Evolutionary conservation across 2,888 invertebrate species (phyloP).

Genomic region (Cryptocephalus moraei): DNA sequence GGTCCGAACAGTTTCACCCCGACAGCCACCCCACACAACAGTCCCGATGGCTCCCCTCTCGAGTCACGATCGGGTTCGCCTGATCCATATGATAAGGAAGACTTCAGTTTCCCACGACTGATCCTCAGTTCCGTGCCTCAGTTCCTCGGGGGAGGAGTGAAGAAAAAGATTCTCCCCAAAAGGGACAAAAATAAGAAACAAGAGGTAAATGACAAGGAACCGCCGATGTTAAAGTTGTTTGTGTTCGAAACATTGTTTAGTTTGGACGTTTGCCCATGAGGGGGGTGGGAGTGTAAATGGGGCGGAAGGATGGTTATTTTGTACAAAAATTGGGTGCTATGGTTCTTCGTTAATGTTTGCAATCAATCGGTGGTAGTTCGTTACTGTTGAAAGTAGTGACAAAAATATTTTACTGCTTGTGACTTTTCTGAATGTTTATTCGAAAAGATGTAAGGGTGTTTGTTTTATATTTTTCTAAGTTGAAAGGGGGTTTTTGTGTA

Average conservation of each 20-base stretch:
- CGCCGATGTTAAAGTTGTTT: slow-evolving; percentile 4
- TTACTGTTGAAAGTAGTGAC: too few species aligned
- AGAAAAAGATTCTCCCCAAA: slow-evolving; percentile 25
- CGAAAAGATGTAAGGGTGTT: too few species aligned
- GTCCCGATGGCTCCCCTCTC: slow-evolving; percentile 60
- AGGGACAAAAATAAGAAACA: slow-evolving; percentile 15
- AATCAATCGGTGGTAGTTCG: too few species aligned
- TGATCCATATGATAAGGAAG: slow-evolving; percentile 40
- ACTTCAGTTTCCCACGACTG: slow-evolving; percentile 41
- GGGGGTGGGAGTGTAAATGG: too few species aligned
- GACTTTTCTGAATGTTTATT: too few species aligned
- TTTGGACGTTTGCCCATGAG: neutral
- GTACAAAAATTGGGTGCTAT: too few species aligned
- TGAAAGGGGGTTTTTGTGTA: too few species aligned
- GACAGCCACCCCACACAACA: slow-evolving; percentile 82
- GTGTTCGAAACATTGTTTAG: slow-evolving; percentile 5
- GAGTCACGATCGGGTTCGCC: slow-evolving; percentile 25
- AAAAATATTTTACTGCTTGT: too few species aligned
- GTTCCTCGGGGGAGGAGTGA: slow-evolving; percentile 45
- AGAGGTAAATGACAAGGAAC: slow-evolving; percentile 18
- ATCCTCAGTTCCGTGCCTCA: slow-evolving; percentile 56
- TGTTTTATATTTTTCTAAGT: too few species aligned
- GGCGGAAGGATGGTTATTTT: too few species aligned
- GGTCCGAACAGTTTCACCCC: slow-evolving; percentile 60
- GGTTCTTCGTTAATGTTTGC: too few species aligned